phyloP scores from a whole-genome alignment of 2,113 vertebrate species.

The Stegostoma tigrinum region DNA sequence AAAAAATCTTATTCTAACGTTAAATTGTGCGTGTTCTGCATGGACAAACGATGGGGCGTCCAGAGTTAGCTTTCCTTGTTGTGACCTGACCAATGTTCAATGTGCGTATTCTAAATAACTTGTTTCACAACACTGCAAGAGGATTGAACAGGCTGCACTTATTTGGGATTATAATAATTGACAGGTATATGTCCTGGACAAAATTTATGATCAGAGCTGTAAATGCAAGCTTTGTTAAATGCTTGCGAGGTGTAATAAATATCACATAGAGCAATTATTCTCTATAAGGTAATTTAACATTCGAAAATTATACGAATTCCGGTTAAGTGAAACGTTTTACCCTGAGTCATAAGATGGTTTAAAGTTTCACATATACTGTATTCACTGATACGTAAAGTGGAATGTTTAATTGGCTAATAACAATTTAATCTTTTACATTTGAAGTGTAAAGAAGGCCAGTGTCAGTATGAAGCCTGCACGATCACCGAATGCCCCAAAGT shows the following conservation, averaged over 20 bases:
- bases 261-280: background rate
- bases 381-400: background rate
- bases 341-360: background rate
- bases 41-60: no score
- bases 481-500: background rate
- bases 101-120: background rate
- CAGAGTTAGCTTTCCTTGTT: background rate
- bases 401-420: no score
- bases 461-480: background rate
- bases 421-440: background rate
- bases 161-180: slow-evolving; percentile 19
- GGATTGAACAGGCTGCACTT: background rate
- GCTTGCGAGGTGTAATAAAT: background rate
- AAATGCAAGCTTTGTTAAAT: background rate
- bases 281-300: background rate
- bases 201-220: background rate
- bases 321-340: background rate
- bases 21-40: background rate
- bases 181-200: background rate
- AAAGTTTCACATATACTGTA: background rate
- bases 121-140: background rate
- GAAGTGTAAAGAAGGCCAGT: background rate
- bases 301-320: background rate
- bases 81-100: background rate
- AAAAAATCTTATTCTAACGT: background rate